Conservation (phyloP, 1,140 invertebrate genomes). For the Dendrolimus punctatus region DNA sequence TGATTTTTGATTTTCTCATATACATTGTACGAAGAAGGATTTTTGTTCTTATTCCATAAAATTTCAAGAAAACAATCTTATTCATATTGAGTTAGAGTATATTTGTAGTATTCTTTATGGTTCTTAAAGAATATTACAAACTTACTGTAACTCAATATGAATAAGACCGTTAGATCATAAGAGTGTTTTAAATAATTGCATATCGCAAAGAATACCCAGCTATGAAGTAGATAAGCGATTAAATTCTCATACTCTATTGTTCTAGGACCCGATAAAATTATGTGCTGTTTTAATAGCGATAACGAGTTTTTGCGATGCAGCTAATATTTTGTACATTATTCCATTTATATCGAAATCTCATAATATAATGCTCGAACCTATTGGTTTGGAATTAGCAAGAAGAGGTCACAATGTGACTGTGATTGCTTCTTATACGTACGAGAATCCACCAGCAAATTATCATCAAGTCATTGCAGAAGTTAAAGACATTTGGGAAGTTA, state of each 20-base stretch:
- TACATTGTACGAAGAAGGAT: no score
- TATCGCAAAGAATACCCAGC: no score
- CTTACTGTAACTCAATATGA: no score
- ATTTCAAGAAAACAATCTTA: no score
- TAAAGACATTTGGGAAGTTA: slow-evolving; percentile 66
- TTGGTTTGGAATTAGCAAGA: slow-evolving; percentile 69
- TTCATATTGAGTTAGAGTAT: no score
- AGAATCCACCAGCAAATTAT: slow-evolving; percentile 61
- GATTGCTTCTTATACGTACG: slow-evolving; percentile 65
- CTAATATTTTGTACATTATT: slow-evolving; percentile 51
- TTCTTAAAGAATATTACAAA: no score
- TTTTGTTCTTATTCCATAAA: no score
- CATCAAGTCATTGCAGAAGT: slow-evolving; percentile 68
- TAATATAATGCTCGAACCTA: slow-evolving; percentile 70
- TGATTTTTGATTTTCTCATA: no score
- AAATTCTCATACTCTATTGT: slow-evolving; percentile 3
- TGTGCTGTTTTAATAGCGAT: slow-evolving; percentile 13
- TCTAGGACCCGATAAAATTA: slow-evolving; percentile 15
- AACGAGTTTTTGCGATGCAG: slow-evolving; percentile 21
- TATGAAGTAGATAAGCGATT: no score
- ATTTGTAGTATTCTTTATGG: no score
- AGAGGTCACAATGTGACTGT: slow-evolving; percentile 76
- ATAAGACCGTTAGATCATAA: no score
- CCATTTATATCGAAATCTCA: slow-evolving; percentile 64
- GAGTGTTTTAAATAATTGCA: no score